Evolutionary conservation across 2,888 invertebrate species (phyloP).

Genomic region (Xestia xanthographa): DNA sequence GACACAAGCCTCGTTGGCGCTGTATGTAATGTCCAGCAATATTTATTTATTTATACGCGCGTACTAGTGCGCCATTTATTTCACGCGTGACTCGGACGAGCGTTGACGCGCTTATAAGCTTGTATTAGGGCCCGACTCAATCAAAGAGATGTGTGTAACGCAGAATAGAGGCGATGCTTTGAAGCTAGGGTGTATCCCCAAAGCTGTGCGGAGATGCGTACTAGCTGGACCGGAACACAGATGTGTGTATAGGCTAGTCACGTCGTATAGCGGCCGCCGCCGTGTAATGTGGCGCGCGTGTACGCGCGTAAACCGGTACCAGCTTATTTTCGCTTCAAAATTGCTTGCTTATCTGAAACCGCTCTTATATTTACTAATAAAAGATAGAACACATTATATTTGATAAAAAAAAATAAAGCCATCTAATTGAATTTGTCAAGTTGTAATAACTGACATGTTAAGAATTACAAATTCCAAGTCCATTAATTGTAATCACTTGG

Average conservation of each 20-base stretch:
- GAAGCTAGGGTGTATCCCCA: background rate
- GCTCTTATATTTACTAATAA: background rate
- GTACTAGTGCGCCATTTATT: background rate
- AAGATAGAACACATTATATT: conserved; percentile 24
- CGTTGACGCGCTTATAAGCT: background rate
- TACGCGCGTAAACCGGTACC: background rate
- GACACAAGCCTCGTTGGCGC: no score
- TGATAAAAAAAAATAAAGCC: conserved; percentile 53
- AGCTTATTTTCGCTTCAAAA: background rate
- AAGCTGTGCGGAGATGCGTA: background rate
- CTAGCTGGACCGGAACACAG: background rate
- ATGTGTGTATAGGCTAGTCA: background rate
- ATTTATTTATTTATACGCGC: no score
- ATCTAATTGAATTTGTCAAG: conserved; percentile 73
- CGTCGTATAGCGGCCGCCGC: no score
- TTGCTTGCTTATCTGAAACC: background rate
- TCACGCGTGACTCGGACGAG: background rate
- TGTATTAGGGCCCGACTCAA: background rate
- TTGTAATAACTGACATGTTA: conserved; percentile 17
- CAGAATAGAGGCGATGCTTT: background rate
- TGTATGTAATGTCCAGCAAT: no score
- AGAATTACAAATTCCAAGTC: conserved; percentile 44
- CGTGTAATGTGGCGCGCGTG: background rate
- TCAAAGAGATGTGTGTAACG: background rate
- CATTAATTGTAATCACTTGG: conserved; percentile 78